Conservation (phyloP, 35 echinoderm and acorn worm species). For the Chiridota heheva region DNA sequence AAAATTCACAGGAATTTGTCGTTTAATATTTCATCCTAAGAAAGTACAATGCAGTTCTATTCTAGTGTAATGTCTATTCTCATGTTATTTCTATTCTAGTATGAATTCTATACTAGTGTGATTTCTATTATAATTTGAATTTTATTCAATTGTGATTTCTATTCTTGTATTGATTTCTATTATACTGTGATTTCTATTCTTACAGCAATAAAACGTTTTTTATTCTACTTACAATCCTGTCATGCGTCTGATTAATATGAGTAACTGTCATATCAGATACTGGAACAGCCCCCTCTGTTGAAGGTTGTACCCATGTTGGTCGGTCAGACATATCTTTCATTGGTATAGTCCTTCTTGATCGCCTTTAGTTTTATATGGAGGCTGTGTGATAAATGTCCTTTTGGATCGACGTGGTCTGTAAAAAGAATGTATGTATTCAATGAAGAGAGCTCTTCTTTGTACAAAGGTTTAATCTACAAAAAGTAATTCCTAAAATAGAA, state of each 20-base stretch:
- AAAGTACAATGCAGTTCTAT: too few relatives aligned
- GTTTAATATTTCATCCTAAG: too few relatives aligned
- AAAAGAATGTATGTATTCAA: not conserved
- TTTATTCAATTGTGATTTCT: not conserved
- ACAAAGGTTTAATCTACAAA: not conserved
- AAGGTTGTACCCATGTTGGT: conserved; percentile 63
- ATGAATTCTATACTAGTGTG: not conserved
- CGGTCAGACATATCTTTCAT: conserved; percentile 26
- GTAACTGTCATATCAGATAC: conserved; percentile 86
- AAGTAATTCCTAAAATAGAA: not conserved
- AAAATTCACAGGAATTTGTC: too few relatives aligned
- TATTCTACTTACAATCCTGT: conserved; percentile 72
- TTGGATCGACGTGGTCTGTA: conserved; percentile 3
- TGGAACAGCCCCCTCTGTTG: conserved; percentile 54
- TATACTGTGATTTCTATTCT: not conserved
- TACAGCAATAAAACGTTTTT: not conserved
- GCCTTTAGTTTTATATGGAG: conserved; percentile 13
- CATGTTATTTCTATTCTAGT: not conserved
- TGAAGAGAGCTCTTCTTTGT: not conserved
- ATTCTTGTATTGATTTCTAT: not conserved
- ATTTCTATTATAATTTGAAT: not conserved
- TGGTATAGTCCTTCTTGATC: not conserved
- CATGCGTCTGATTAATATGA: conserved; percentile 91
- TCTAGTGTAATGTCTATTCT: not conserved
- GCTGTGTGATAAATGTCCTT: conserved; percentile 50